Base-by-base conservation (phyloP, 2,113 vertebrate genomes). In the Nothocercus nigrocapillus region DNA sequence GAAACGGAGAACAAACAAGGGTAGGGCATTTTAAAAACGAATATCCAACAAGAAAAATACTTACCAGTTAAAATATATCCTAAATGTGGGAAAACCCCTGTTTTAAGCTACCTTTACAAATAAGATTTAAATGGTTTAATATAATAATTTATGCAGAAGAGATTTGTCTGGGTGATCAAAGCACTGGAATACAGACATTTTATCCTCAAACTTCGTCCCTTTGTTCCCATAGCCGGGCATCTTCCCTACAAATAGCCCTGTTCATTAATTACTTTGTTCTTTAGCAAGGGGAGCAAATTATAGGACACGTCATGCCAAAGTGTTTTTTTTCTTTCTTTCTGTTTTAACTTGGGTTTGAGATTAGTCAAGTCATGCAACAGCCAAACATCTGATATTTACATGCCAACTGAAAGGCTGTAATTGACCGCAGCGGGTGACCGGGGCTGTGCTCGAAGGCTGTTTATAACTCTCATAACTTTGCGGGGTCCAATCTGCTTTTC, bases 231-330 rank as follows among this genome's bases (percentile, higher is more conserved):
- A 83, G 69, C 24, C 44, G 7, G 13, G 68, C 73, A 27, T 75
- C 56, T 91, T 66, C 72, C 72, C 83, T 67, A 63, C 54, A 83
- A 88, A 90, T 51, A 81, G 61, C 58, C 51, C 42, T 64, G 80
- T 92, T 89, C 81, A 95, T 95, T 97, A 94, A 91, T 90, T 75
- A 56, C 59, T 59, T 62, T 64, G 73, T 36, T 89, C 91, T 78
- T 70, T 25, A 95, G 62, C 0, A 0, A 88, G 4, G 32, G 69
- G 17, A 90, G 24, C 44, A 87, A 93, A 93, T 94, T 93, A 89
- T 38, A 94, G 93, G 72, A 61, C 85, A 44, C 30, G 32, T 72
- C 76, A 88, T 2, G 22, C 79, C 90, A 90, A 93, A 81, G 42
- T 61, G 20, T 54, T 85, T 92, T 54, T 58, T 28, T 54, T 54